phyloP scores from a whole-genome alignment of 2,797 vertebrate species.

The Pseudochirops cupreus region DNA sequence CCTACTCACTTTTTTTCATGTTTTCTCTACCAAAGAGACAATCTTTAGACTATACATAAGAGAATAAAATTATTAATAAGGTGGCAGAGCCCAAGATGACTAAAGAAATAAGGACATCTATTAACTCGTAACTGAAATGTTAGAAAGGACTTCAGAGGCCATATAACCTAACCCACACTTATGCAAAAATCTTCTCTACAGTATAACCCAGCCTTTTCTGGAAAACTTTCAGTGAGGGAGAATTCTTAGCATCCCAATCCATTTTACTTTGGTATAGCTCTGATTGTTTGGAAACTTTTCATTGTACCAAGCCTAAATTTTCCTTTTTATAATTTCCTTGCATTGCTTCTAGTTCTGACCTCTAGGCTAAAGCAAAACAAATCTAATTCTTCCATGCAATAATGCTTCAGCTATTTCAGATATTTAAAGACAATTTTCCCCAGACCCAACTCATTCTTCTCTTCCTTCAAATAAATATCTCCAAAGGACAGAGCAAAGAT shows the following conservation, averaged over 20 bases:
- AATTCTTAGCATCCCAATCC: neutral
- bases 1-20: neutral
- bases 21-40: neutral
- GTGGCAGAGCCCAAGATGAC: neutral
- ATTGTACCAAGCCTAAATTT: neutral
- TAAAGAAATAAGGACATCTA: neutral
- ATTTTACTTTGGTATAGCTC: neutral
- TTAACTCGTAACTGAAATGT: neutral
- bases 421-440: no score
- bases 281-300: neutral
- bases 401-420: no score
- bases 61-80: neutral
- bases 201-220: neutral
- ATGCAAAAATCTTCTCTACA: neutral
- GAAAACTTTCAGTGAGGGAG: neutral
- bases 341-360: no score
- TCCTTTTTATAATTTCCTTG: no score
- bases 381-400: no score
- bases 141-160: neutral
- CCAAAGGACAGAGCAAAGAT: no score
- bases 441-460: no score
- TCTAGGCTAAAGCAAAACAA: no score
- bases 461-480: no score
- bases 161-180: no score
- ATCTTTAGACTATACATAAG: neutral